These are phyloP conservation scores for Drosophila albomicans DNA, from an alignment of 1,140 invertebrate species.

Conservation along the genomic window DNA sequence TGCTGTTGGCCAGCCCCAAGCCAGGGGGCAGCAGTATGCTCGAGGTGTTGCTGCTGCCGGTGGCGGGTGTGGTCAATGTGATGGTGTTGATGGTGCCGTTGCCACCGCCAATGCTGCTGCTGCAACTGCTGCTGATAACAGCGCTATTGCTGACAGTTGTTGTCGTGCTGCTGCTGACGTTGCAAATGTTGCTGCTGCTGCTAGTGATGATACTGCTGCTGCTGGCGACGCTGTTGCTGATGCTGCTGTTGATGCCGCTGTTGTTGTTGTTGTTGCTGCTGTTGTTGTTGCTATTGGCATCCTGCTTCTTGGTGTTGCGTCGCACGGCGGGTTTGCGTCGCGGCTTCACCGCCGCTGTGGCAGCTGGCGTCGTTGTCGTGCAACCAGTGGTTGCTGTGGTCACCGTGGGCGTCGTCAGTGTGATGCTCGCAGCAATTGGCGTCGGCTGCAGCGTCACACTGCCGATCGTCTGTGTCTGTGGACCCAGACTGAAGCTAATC, in stretches of 20 bases:
- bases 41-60: slow-evolving; percentile 16
- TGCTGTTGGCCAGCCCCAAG: slow-evolving; percentile 35
- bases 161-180: slow-evolving; percentile 53
- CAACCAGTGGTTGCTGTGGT: slow-evolving; percentile 21
- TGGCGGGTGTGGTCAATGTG: slow-evolving; percentile 53
- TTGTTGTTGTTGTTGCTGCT: slow-evolving; percentile 7
- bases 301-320: slow-evolving; percentile 75
- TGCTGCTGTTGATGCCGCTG: slow-evolving; percentile 31
- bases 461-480: slow-evolving; percentile 45
- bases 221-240: slow-evolving; percentile 19
- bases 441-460: slow-evolving; percentile 60
- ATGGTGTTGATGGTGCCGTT: slow-evolving; percentile 31
- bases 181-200: slow-evolving; percentile 26
- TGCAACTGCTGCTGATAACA: neutral
- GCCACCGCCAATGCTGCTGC: slow-evolving; percentile 41
- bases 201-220: slow-evolving; percentile 28
- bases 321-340: slow-evolving; percentile 77
- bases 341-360: slow-evolving; percentile 62
- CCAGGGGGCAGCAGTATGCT: slow-evolving; percentile 59
- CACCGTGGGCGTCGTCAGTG: slow-evolving; percentile 39
- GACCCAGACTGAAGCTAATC: slow-evolving; percentile 64
- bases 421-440: slow-evolving; percentile 44
- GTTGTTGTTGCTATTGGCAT: slow-evolving; percentile 24
- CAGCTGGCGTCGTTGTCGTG: slow-evolving; percentile 17
- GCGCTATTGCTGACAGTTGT: slow-evolving; percentile 37